A percentile compares a stretch with the other conserved stretches of the same genome.
Conservation (phyloP, 1,140 invertebrate species). For the Platorchestia sp. region DNA sequence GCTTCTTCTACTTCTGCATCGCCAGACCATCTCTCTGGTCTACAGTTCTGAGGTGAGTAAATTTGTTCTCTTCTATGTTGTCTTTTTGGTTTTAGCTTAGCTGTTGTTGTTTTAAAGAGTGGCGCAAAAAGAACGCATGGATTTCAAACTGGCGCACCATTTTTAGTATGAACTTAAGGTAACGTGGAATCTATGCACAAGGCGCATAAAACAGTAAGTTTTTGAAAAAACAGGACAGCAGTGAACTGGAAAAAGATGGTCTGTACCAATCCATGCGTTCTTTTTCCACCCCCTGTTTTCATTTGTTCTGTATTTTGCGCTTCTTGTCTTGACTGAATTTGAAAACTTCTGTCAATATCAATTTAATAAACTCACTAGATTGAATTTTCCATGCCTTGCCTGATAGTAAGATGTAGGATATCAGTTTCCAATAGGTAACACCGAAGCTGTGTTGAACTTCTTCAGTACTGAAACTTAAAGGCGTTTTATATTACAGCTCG, state of each 20-base stretch:
- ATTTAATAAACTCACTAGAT: neutral
- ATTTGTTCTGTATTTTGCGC: neutral
- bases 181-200: too few relatives aligned
- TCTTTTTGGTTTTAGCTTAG: neutral
- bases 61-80: neutral
- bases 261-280: too few relatives aligned
- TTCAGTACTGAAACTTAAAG: neutral
- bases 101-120: neutral
- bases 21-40: slow-evolving; percentile 45
- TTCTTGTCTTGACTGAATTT: neutral
- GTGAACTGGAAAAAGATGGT: too few relatives aligned
- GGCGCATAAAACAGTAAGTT: too few relatives aligned
- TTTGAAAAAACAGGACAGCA: too few relatives aligned
- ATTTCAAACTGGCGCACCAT: too few relatives aligned
- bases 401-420: neutral
- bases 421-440: neutral
- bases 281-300: too few relatives aligned
- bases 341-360: neutral
- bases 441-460: neutral
- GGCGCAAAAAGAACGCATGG: too few relatives aligned
- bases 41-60: slow-evolving; percentile 48
- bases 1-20: slow-evolving; percentile 47
- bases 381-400: neutral
- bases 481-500: slow-evolving; percentile 54
- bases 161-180: too few relatives aligned